phyloP scores from a whole-genome alignment of 1,140 invertebrate species.

The Colletes gigas region DNA sequence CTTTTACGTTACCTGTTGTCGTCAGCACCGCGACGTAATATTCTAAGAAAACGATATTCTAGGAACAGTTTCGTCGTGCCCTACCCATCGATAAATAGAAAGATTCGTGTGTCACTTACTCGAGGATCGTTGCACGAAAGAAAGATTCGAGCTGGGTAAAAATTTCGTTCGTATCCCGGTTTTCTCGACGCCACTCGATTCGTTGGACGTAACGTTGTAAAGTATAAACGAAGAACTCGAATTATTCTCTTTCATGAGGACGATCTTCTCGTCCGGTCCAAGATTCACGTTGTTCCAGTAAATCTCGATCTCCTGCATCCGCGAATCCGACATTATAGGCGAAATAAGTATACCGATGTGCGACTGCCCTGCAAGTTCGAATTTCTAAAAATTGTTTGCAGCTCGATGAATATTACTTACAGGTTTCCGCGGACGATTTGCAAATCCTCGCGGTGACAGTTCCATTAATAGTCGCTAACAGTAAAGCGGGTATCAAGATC shows the following conservation, averaged over 20 bases:
- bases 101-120: conserved; percentile 46
- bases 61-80: too few species aligned
- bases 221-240: neutral
- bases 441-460: neutral
- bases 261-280: conserved; percentile 59
- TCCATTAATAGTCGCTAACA: neutral
- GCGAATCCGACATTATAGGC: conserved; percentile 55
- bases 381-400: neutral
- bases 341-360: conserved; percentile 67
- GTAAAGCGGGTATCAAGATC: neutral
- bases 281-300: conserved; percentile 70
- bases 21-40: conserved; percentile 65
- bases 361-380: conserved; percentile 10
- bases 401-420: conserved; percentile 5
- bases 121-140: conserved; percentile 62
- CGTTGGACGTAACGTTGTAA: conserved; percentile 56
- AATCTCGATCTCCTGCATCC: conserved; percentile 68
- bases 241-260: neutral
- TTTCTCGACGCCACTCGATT: conserved; percentile 56
- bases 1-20: conserved; percentile 61
- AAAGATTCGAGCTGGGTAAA: conserved; percentile 60
- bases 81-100: neutral
- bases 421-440: neutral
- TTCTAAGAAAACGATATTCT: conserved; percentile 40
- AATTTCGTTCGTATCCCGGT: conserved; percentile 64